A percentile compares a stretch with the other conserved stretches of the same genome.
Evolutionary conservation across 2,113 vertebrate species (phyloP).

Genomic region (Penelope pileata): DNA sequence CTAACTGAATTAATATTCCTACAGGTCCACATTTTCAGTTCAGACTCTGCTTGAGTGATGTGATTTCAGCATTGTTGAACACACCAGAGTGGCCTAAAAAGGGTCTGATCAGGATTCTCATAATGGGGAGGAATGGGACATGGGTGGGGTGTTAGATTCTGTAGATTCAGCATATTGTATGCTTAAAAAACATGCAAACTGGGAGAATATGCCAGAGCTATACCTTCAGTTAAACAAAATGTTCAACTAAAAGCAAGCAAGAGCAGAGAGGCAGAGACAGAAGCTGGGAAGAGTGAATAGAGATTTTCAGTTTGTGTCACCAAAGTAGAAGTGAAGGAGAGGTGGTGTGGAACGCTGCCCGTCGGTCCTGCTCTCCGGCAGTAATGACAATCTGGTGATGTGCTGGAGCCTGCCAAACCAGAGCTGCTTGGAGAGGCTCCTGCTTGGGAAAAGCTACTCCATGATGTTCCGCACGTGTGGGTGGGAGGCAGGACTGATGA

Average conservation of each 20-base stretch:
- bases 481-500: fast-evolving
- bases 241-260: neutral
- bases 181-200: neutral
- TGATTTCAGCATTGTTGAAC: neutral
- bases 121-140: neutral
- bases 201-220: neutral
- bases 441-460: neutral
- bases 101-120: neutral
- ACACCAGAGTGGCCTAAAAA: neutral
- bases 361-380: neutral
- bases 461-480: fast-evolving
- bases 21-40: neutral
- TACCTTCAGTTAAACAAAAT: neutral
- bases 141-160: neutral
- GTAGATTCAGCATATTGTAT: neutral
- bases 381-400: fast-evolving
- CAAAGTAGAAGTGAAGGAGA: neutral
- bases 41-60: neutral
- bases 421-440: neutral
- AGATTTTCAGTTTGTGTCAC: neutral
- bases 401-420: fast-evolving
- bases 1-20: neutral
- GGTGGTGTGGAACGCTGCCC: neutral
- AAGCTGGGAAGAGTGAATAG: fast-evolving
- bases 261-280: neutral